These are phyloP conservation scores for Pantherophis guttatus DNA, from an alignment of 2,113 vertebrate genomes.

Conservation along the genomic window DNA sequence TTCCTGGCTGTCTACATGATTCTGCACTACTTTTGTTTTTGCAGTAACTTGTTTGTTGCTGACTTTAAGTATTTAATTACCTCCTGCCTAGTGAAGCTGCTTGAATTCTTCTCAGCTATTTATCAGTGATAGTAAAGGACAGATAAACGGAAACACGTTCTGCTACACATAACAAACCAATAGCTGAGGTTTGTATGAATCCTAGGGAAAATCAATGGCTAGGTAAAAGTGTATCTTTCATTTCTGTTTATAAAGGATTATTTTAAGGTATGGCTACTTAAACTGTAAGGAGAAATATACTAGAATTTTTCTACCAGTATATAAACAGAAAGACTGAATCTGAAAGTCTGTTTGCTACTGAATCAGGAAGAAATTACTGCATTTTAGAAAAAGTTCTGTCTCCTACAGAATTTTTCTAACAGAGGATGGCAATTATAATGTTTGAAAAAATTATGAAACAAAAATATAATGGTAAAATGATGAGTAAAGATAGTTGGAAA, in stretches of 20 bases:
- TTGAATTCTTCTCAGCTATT: constrained; percentile 7
- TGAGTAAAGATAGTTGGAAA: background rate
- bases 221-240: constrained; percentile 1
- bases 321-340: background rate
- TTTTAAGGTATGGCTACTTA: background rate
- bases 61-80: background rate
- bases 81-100: background rate
- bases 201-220: constrained; percentile 9
- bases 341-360: background rate
- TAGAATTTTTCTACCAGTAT: background rate
- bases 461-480: background rate
- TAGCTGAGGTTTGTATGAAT: background rate
- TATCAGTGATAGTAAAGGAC: background rate
- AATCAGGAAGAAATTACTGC: background rate
- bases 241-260: background rate
- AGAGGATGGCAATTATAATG: background rate
- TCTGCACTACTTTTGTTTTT: background rate
- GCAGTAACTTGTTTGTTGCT: background rate
- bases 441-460: background rate
- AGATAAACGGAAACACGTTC: background rate
- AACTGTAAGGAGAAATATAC: background rate
- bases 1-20: background rate
- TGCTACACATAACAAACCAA: constrained; percentile 15
- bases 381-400: background rate
- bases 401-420: background rate